phyloP scores from a whole-genome alignment of 64 coral and sea anemone species.

The Catalaphyllia jardinei region DNA sequence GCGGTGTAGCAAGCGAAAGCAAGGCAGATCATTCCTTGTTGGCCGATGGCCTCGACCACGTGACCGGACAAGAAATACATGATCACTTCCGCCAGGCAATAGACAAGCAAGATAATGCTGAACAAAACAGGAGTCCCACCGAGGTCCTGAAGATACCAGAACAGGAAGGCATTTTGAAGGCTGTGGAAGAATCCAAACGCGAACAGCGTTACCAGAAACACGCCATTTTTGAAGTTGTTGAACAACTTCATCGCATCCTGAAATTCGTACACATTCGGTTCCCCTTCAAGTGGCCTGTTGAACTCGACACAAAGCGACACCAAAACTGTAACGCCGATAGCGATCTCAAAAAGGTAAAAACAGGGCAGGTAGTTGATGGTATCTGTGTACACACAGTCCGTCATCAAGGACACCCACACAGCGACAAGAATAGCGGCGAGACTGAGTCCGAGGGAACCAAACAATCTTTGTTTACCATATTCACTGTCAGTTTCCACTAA shows the following conservation, averaged over 20 bases:
- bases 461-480: conserved; percentile 80
- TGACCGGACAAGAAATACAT: conserved; percentile 67
- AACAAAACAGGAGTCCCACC: conserved; percentile 81
- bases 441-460: conserved; percentile 74
- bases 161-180: conserved; percentile 79
- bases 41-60: conserved; percentile 66
- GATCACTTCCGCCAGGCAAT: conserved; percentile 78
- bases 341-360: conserved; percentile 84
- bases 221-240: conserved; percentile 64
- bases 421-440: conserved; percentile 73
- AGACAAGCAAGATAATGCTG: conserved; percentile 64
- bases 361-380: conserved; percentile 85
- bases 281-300: conserved; percentile 26
- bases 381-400: conserved; percentile 70
- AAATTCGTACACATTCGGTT: conserved; percentile 36
- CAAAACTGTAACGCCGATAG: conserved; percentile 73
- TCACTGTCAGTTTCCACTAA: conserved; percentile 75
- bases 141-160: conserved; percentile 88
- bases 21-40: conserved; percentile 74
- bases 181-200: conserved; percentile 79
- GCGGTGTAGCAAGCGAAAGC: conserved; percentile 91
- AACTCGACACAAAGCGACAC: conserved; percentile 77
- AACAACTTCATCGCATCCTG: conserved; percentile 74
- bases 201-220: conserved; percentile 78
- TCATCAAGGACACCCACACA: conserved; percentile 55